Evolutionary conservation across 1,140 invertebrate species (phyloP).

Genomic region (Drosophila hydei): DNA sequence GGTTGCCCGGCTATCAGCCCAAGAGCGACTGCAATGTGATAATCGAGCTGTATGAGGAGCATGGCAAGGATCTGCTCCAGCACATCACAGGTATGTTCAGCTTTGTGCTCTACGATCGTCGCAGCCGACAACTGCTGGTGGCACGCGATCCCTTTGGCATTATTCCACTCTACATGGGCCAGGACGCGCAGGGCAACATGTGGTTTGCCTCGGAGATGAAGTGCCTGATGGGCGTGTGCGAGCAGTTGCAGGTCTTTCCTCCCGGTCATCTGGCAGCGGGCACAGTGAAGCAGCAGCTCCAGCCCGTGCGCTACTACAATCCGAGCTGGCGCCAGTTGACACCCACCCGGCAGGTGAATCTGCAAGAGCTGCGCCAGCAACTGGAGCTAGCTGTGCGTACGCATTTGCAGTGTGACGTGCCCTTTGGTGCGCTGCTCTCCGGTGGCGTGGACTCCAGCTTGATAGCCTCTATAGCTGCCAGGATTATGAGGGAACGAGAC

Average conservation of each 20-base stretch:
- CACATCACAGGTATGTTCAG: constrained; percentile 92
- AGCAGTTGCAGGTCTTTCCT: constrained; percentile 56
- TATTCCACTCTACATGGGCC: constrained; percentile 87
- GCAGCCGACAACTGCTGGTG: constrained; percentile 88
- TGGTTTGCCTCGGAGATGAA: constrained; percentile 77
- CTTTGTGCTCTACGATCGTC: constrained; percentile 91
- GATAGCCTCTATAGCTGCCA: constrained; percentile 89
- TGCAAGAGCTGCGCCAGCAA: constrained; percentile 40
- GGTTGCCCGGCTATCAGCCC: constrained; percentile 85
- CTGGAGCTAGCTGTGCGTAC: constrained; percentile 64
- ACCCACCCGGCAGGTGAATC: constrained; percentile 43
- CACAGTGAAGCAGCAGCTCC: constrained; percentile 37
- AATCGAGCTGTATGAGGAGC: constrained; percentile 88
- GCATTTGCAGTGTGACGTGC: constrained; percentile 72
- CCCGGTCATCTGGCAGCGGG: constrained; percentile 54
- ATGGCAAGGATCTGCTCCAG: constrained; percentile 86
- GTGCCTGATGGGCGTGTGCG: constrained; percentile 59
- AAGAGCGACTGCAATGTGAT: constrained; percentile 91
- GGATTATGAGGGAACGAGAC: constrained; percentile 74
- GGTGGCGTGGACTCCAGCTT: constrained; percentile 95
- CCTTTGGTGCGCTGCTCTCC: constrained; percentile 85
- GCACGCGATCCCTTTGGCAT: constrained; percentile 95
- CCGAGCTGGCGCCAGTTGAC: constrained; percentile 50
- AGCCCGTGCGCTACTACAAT: constrained; percentile 46
- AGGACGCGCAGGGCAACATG: constrained; percentile 81